A percentile compares a stretch with the other conserved stretches of the same genome.
phyloP scores from a whole-genome alignment of 2,113 vertebrate species.

The Tyrannus savana region DNA sequence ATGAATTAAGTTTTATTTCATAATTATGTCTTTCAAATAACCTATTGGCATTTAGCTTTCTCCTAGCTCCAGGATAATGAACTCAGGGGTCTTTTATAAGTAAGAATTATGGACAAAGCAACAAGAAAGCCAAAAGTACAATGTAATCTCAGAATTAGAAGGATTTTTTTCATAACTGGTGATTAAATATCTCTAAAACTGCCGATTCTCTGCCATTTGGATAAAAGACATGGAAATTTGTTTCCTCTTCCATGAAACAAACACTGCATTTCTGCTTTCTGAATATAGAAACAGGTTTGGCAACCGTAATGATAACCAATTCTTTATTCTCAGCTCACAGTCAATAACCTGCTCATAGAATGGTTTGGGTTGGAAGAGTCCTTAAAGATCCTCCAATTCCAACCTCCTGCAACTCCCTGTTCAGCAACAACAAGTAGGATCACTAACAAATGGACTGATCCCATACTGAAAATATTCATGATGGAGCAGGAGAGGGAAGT shows the following conservation, averaged over 20 bases:
- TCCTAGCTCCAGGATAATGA: neutral
- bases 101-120: neutral
- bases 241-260: neutral
- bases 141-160: neutral
- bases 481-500: neutral
- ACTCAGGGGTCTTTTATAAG: neutral
- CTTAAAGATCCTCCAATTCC: neutral
- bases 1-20: neutral
- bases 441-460: neutral
- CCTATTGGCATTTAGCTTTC: neutral
- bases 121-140: neutral
- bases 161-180: neutral
- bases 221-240: neutral
- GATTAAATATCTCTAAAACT: neutral
- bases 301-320: neutral
- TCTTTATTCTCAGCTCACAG: neutral
- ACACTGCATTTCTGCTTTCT: neutral
- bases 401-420: neutral
- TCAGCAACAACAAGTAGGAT: neutral
- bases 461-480: neutral
- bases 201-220: neutral
- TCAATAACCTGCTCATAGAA: neutral
- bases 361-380: neutral
- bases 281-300: neutral
- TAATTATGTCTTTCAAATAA: neutral